Percentiles rank a stretch among this genome's conserved stretches.
Evolutionary conservation across 2,113 vertebrate genomes (phyloP).

Genomic region (Mola mola): DNA sequence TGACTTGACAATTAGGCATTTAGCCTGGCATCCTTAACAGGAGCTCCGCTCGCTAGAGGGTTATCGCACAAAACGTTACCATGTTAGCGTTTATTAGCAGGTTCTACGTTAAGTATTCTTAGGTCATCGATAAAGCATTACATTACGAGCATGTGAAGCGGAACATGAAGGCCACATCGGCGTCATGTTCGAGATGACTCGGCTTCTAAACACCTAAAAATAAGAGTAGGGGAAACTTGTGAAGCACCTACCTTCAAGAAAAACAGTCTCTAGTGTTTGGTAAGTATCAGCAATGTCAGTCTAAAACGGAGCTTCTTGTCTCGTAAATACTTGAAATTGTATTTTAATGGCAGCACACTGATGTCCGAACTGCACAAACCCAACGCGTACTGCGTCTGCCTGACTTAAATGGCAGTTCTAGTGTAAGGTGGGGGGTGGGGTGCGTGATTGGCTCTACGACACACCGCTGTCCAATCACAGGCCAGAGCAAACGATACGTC

Average conservation of each 20-base stretch:
- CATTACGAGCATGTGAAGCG: not conserved
- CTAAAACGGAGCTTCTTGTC: not conserved
- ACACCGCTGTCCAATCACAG: slow-evolving; percentile 41
- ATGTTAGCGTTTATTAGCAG: too few species aligned
- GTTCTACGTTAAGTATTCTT: too few species aligned
- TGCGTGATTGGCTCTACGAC: slow-evolving; percentile 37
- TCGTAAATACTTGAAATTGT: not conserved
- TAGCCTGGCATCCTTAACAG: not conserved
- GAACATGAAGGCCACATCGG: slow-evolving; percentile 70
- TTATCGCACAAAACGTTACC: not conserved
- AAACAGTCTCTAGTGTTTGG: not conserved
- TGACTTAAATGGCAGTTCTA: slow-evolving; percentile 58
- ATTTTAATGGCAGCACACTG: slow-evolving; percentile 43
- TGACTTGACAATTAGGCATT: not conserved
- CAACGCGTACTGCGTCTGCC: slow-evolving; percentile 29
- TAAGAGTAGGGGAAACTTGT: not conserved
- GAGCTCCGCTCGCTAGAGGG: too few species aligned
- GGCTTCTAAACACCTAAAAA: slow-evolving; percentile 9
- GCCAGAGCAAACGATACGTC: not conserved
- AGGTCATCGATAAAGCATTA: too few species aligned
- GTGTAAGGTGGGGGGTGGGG: not conserved
- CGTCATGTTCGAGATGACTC: slow-evolving; percentile 9
- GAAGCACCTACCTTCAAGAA: slow-evolving; percentile 47
- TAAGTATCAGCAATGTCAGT: not conserved
- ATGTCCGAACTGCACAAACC: not conserved